These are phyloP conservation scores for Acronicta leporina DNA, from an alignment of 2,888 invertebrate species.

Conservation along the genomic window DNA sequence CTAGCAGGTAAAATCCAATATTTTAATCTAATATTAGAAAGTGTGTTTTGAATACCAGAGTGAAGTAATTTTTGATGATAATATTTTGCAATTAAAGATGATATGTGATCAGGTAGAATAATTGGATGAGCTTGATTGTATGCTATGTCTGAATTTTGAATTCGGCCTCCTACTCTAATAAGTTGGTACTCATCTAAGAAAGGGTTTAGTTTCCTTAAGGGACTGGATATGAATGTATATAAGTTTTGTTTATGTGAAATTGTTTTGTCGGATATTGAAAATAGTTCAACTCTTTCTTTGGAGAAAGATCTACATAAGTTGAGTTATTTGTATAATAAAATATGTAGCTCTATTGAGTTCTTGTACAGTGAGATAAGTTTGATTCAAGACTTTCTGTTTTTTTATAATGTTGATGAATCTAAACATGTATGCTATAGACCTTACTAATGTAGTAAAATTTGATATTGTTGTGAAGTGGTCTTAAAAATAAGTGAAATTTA, in stretches of 20 bases:
- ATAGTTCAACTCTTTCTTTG: background rate
- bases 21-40: too few species aligned
- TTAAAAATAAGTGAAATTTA: too few species aligned
- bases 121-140: constrained; percentile 28
- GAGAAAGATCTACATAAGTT: background rate
- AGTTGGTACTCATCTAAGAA: constrained; percentile 12
- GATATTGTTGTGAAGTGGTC: too few species aligned
- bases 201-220: constrained; percentile 10
- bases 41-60: too few species aligned
- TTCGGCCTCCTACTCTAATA: constrained; percentile 27
- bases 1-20: too few species aligned
- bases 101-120: constrained; percentile 23
- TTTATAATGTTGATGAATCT: too few species aligned
- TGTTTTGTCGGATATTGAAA: background rate
- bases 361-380: too few species aligned
- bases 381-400: too few species aligned
- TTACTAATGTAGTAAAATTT: too few species aligned
- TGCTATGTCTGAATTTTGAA: constrained; percentile 27
- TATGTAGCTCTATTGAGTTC: too few species aligned
- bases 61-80: too few species aligned
- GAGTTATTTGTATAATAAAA: background rate
- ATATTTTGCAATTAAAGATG: constrained; percentile 10
- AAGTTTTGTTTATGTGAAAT: background rate
- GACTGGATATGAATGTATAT: background rate
- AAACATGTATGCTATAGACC: too few species aligned